Evolutionary conservation across 2,797 vertebrate species (phyloP).

Genomic region (Pangasius djambal): DNA sequence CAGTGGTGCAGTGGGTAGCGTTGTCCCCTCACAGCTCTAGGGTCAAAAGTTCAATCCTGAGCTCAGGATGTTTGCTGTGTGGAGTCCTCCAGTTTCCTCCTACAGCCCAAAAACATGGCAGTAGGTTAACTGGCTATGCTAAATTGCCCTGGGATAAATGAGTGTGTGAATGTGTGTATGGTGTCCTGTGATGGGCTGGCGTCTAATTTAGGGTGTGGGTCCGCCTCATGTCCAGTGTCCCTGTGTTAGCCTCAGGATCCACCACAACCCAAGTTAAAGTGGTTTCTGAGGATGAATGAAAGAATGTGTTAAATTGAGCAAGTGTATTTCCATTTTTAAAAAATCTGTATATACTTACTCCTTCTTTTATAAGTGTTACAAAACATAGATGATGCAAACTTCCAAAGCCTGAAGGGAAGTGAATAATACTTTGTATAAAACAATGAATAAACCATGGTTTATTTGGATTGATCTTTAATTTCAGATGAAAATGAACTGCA

Average conservation of each 20-base stretch:
- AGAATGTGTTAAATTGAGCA: not conserved
- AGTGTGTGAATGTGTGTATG: not conserved
- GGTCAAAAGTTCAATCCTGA: not conserved
- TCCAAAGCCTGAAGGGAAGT: not conserved
- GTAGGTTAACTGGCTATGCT: not conserved
- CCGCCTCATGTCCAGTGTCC: not conserved
- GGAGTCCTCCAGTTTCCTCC: not conserved
- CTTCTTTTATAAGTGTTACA: not conserved
- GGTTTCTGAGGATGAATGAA: not conserved
- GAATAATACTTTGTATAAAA: not conserved
- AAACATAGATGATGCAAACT: not conserved
- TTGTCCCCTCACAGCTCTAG: not conserved
- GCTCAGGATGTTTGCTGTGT: not conserved
- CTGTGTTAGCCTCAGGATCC: not conserved
- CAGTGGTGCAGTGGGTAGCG: not conserved
- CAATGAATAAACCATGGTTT: not conserved
- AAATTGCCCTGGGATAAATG: not conserved
- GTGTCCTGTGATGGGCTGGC: not conserved
- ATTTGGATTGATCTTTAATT: not conserved
- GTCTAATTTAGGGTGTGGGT: not conserved
- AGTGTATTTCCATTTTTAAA: not conserved
- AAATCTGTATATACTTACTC: not conserved
- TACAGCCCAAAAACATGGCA: not conserved
- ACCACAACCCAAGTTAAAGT: not conserved
- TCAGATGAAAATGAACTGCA: conserved; percentile 23